Percentiles rank a stretch among this genome's conserved stretches.
phyloP scores from a whole-genome alignment of 2,113 vertebrate genomes.

The Ptilorrhoa leucosticta region DNA sequence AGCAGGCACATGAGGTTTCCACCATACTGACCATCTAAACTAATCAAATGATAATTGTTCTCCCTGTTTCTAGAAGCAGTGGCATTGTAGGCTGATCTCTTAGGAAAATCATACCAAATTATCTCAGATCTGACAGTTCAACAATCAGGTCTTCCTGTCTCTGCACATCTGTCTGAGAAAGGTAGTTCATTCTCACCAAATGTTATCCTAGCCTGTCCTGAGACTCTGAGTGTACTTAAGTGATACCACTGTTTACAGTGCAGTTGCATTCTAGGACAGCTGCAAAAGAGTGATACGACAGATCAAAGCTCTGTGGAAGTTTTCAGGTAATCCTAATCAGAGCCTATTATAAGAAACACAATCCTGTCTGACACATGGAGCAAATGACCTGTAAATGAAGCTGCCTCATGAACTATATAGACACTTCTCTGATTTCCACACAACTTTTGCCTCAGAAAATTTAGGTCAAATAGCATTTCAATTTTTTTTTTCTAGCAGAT shows the following conservation, averaged over 20 bases:
- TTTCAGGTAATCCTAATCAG: conserved; percentile 26
- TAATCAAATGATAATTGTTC: not conserved
- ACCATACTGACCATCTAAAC: not conserved
- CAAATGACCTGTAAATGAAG: conserved; percentile 11
- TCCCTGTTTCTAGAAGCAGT: not conserved
- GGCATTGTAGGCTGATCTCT: not conserved
- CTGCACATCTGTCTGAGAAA: not conserved
- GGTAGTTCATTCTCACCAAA: not conserved
- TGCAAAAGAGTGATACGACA: not conserved
- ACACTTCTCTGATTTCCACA: not conserved
- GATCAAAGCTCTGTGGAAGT: conserved; percentile 27
- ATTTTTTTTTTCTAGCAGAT: conserved; percentile 20
- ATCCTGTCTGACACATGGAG: not conserved
- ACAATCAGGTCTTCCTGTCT: not conserved
- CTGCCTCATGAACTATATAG: not conserved
- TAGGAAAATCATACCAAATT: not conserved
- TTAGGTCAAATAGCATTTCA: conserved; percentile 32
- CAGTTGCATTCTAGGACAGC: not conserved
- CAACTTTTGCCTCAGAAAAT: conserved; percentile 55
- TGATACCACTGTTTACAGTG: not conserved
- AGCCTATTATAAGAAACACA: conserved; percentile 30
- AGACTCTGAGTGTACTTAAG: not conserved
- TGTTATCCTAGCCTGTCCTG: not conserved
- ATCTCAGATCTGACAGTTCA: not conserved
- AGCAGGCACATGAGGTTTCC: not conserved